Evolutionary conservation across 2,113 vertebrate genomes (phyloP), one percentile per base, ranked within the genome.

Genomic region (Apistogramma diplotaenia): DNA sequence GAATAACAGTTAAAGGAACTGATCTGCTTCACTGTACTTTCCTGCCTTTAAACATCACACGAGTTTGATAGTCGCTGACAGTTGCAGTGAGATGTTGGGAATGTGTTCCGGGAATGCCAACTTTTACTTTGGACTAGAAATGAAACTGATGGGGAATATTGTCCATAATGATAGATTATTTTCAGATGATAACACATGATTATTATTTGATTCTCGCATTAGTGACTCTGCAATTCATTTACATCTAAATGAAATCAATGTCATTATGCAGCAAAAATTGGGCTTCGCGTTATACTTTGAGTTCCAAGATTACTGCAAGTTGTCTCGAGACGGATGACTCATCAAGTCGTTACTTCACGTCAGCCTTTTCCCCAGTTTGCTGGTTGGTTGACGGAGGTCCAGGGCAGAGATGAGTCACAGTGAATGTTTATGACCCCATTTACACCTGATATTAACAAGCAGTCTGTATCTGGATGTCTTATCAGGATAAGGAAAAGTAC

Each of bases 11-110:
- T 65, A 65, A 43, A 65, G 3, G 21, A 15, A 43, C 37, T 43
- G 18, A 19, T 46, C 6, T 7, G 40, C 0, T 67, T 67, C 15
- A 43, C 0, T 3, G 40, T 0, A 43, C 40, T 43, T 43, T 15
- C 12, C 12, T 43, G 40, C 40, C 40, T 13, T 43, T 43, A 43
- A 13, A 43, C 10, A 37, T 37, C 8, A 37, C 8, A 43, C 3
- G 12, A 13, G 12, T 13, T 15, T 15, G 40, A 43, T 13, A 15
- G 31, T 43, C 5, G 40, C 43, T 46, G 43, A 46, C 5, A 46
- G 13, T 16, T 46, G 43, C 43, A 6, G 43, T 46, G 43, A 46
- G 43, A 18, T 46, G 43, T 46, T 12, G 4, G 40, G 40, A 12
- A 16, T 67, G 15, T 49, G 29, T 16, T 49, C n/a, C 51, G 8